Conservation (phyloP, 2,797 vertebrate species). For the Dermochelys coriacea region DNA sequence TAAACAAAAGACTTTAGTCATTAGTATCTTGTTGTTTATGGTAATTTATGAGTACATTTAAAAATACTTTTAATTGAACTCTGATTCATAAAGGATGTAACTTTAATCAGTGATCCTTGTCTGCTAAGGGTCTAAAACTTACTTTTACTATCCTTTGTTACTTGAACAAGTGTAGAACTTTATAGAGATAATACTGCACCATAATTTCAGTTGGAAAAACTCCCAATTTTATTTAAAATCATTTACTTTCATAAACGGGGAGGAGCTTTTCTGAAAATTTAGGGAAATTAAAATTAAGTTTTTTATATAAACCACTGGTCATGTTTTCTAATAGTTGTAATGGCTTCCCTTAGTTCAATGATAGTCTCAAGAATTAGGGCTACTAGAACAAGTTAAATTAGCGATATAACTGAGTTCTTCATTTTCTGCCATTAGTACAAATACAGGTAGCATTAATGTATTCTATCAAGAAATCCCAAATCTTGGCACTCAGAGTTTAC, state of each 20-base stretch:
- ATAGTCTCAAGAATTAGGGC: neutral
- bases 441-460: neutral
- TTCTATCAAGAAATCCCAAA: neutral
- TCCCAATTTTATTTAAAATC: neutral
- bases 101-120: neutral
- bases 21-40: accelerated
- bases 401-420: neutral
- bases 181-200: neutral
- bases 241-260: neutral
- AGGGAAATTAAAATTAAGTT: accelerated
- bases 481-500: neutral
- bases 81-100: neutral
- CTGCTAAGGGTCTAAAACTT: too few relatives aligned
- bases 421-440: neutral
- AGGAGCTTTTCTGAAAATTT: neutral
- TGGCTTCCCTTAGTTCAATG: neutral
- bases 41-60: neutral
- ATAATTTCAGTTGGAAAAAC: neutral
- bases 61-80: neutral
- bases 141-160: neutral
- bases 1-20: neutral
- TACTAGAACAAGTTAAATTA: neutral
- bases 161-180: neutral
- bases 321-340: neutral
- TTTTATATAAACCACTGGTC: neutral